phyloP scores from a whole-genome alignment of 2,888 invertebrate genomes.

The Unio delphinus region DNA sequence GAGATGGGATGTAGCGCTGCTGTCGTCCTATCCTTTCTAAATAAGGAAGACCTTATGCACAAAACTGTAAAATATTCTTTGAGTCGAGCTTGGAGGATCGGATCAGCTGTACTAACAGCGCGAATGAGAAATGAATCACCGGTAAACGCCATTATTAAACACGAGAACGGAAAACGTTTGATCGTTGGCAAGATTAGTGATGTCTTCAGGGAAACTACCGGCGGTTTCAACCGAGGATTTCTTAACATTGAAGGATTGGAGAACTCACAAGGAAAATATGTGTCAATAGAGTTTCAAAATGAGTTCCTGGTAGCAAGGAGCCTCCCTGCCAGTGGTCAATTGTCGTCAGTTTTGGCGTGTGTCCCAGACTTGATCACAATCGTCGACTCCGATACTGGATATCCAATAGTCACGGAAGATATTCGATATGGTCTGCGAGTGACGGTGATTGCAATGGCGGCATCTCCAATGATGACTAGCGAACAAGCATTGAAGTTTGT shows the following conservation, averaged over 20 bases:
- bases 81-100: conserved; percentile 63
- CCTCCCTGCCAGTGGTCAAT: conserved; percentile 6
- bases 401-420: conserved; percentile 62
- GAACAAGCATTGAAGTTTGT: conserved; percentile 51
- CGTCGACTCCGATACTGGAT: conserved; percentile 60
- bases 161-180: conserved; percentile 42
- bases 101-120: conserved; percentile 55
- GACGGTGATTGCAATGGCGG: conserved; percentile 54
- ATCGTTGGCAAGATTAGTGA: conserved; percentile 60
- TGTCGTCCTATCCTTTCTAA: conserved; percentile 37
- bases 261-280: conserved; percentile 21
- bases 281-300: conserved; percentile 64
- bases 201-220: conserved; percentile 51
- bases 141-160: conserved; percentile 47
- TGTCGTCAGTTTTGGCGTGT: conserved; percentile 39
- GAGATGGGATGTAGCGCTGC: conserved; percentile 60
- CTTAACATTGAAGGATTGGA: conserved; percentile 44
- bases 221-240: conserved; percentile 59
- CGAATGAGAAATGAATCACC: conserved; percentile 45
- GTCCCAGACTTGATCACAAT: conserved; percentile 64
- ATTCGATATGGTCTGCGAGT: conserved; percentile 63
- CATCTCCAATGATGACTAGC: conserved; percentile 40
- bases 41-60: conserved; percentile 34
- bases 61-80: conserved; percentile 44
- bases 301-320: conserved; percentile 59